Conservation (phyloP, 2,113 vertebrate genomes). For the Acanthisitta chloris region DNA sequence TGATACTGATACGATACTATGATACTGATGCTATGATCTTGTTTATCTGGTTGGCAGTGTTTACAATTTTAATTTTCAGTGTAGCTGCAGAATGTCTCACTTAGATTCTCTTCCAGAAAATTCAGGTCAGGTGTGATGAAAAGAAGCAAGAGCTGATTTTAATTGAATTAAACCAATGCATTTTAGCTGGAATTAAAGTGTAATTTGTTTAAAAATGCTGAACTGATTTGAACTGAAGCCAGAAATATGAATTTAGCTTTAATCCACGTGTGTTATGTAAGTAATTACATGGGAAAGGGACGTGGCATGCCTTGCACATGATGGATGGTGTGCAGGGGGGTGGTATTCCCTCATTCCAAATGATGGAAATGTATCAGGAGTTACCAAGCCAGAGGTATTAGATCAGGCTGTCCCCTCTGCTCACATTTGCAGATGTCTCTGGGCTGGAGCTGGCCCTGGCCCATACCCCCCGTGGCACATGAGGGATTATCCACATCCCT, state of each 20-base stretch:
- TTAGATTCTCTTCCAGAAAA: background rate
- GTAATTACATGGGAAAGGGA: background rate
- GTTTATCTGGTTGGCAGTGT: background rate
- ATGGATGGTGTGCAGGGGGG: background rate
- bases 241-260: constrained; percentile 2
- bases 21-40: background rate
- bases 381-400: background rate
- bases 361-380: background rate
- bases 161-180: background rate
- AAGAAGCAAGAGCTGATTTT: background rate
- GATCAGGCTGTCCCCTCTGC: background rate
- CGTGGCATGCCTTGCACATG: background rate
- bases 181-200: constrained; percentile 31
- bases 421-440: background rate
- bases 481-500: background rate
- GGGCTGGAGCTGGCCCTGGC: background rate
- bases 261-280: background rate
- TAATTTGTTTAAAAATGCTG: constrained; percentile 33
- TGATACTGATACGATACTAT: too few relatives aligned
- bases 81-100: background rate
- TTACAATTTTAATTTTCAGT: background rate
- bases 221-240: constrained; percentile 5
- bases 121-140: background rate
- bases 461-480: background rate
- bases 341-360: background rate